Evolutionary conservation across 2,113 vertebrate genomes (phyloP).

Genomic region (Bos taurus): ARS-UCD2.0 NC_037338.1:106717501-106718000

Average conservation of each 20-base stretch:
- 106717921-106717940: neutral
- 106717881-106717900: neutral
- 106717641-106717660: too few species aligned
- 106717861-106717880: neutral
- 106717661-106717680: neutral
- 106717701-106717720: neutral
- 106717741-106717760: neutral
- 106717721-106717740: neutral
- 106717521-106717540: neutral
- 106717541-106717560: neutral
- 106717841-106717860: neutral
- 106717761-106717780: neutral
- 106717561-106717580: neutral
- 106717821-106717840: neutral
- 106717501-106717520: neutral
- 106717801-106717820: neutral
- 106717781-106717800: neutral
- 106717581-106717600: neutral
- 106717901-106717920: neutral
- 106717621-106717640: too few species aligned
- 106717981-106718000: neutral
- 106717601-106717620: neutral
- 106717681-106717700: neutral
- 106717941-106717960: neutral
- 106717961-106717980: neutral